phyloP scores from a whole-genome alignment of 2,113 vertebrate genomes.

The Campylomormyrus tamandua region DNA sequence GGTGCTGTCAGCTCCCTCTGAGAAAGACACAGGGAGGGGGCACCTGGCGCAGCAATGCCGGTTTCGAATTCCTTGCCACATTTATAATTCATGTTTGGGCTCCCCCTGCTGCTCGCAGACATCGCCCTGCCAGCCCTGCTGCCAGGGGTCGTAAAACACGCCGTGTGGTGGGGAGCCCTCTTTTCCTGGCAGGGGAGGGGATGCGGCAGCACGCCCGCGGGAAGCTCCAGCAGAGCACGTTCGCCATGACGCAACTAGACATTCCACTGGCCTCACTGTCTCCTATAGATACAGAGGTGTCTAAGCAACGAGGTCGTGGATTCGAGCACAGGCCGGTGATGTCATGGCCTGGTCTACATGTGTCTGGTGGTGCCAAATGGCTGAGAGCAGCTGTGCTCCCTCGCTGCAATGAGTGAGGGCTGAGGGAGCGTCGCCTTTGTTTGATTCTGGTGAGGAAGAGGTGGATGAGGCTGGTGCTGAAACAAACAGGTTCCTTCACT shows the following conservation, averaged over 20 bases:
- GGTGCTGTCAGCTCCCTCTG: background rate
- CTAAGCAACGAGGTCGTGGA: background rate
- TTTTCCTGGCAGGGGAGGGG: constrained; percentile 17
- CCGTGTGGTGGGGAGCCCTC: constrained; percentile 34
- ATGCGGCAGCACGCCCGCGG: background rate
- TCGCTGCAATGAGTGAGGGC: background rate
- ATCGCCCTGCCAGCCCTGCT: constrained; percentile 29
- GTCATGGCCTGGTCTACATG: too few relatives aligned
- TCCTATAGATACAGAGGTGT: background rate
- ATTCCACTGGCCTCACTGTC: background rate
- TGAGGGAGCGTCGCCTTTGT: background rate
- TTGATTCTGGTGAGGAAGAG: background rate
- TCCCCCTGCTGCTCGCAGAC: constrained; percentile 36
- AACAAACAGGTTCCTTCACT: background rate
- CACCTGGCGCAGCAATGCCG: constrained; percentile 22
- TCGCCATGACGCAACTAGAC: background rate
- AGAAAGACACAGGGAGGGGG: constrained; percentile 26
- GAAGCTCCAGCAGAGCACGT: background rate
- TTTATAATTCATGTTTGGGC: constrained; percentile 51
- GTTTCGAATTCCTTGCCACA: constrained; percentile 44
- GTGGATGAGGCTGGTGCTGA: background rate
- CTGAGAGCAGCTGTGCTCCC: background rate
- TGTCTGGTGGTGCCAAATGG: background rate
- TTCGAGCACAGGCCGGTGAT: background rate
- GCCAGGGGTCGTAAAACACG: constrained; percentile 52